Evolutionary conservation across 1,140 invertebrate species (phyloP).

Genomic region (Diorhabda carinulata): DNA sequence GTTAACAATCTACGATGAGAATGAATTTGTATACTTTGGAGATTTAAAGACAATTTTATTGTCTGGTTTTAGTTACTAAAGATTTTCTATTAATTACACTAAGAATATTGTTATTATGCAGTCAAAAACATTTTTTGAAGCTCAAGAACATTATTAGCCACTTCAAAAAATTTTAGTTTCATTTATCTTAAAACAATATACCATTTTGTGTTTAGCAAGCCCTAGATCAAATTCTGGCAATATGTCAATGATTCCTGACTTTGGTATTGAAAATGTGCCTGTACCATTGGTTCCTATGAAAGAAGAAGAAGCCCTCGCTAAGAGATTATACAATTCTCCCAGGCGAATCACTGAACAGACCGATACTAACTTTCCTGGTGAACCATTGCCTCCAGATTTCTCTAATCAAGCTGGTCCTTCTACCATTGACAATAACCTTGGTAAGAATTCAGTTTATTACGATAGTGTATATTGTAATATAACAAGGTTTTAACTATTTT

Average conservation of each 20-base stretch:
- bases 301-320: conserved; percentile 33
- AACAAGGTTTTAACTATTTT: too few species aligned
- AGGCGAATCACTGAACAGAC: conserved; percentile 30
- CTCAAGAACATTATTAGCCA: neutral
- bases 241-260: conserved; percentile 14
- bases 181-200: neutral
- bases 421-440: conserved; percentile 27
- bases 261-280: conserved; percentile 27
- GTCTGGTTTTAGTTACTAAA: too few species aligned
- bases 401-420: conserved; percentile 33
- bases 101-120: too few species aligned
- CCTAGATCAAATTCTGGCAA: conserved; percentile 25
- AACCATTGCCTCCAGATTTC: conserved; percentile 25
- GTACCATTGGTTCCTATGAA: conserved; percentile 34
- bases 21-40: too few species aligned
- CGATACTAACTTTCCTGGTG: conserved; percentile 23
- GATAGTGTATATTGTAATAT: too few species aligned
- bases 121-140: too few species aligned
- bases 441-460: conserved; percentile 15
- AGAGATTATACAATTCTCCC: conserved; percentile 34
- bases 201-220: conserved; percentile 28
- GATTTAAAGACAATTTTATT: too few species aligned
- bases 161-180: neutral
- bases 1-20: too few species aligned
- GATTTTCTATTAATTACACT: too few species aligned